A percentile compares a stretch with the other conserved stretches of the same genome.
These are phyloP conservation scores for Phylloscopus collybita DNA, from an alignment of 2,797 vertebrate genomes.

Conservation along the genomic window DNA sequence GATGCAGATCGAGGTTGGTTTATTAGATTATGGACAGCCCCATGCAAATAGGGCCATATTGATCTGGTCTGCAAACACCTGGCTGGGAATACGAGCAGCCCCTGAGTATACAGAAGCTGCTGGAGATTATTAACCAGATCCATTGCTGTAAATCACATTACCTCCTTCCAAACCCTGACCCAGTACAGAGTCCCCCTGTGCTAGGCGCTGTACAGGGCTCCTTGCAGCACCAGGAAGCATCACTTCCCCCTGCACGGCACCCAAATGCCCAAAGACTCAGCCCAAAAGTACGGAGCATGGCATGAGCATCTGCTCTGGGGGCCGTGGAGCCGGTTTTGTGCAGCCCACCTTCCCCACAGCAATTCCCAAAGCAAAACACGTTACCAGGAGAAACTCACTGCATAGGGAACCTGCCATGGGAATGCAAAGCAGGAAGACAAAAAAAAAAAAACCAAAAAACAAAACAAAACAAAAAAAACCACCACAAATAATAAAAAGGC, in stretches of 20 bases:
- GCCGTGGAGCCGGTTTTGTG: fast-evolving
- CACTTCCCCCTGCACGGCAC: fast-evolving
- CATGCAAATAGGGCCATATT: constrained; percentile 68
- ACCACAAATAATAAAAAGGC: neutral
- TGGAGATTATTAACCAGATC: constrained; percentile 72
- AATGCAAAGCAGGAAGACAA: neutral
- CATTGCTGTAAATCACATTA: constrained; percentile 67
- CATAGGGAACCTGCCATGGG: neutral
- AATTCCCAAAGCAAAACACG: neutral
- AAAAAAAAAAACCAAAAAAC: neutral
- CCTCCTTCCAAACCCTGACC: constrained; percentile 34
- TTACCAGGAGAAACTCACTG: neutral
- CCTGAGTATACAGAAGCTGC: constrained; percentile 67
- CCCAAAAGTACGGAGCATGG: fast-evolving
- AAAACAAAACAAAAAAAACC: no score
- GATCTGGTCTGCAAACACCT: constrained; percentile 69
- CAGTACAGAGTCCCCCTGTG: neutral
- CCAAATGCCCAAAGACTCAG: neutral
- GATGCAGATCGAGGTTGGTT: neutral
- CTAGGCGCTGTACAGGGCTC: neutral
- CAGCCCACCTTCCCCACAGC: neutral
- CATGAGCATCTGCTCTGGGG: neutral
- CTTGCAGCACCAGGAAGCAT: neutral
- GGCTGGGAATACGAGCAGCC: constrained; percentile 69
- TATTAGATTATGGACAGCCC: constrained; percentile 66